A percentile compares a stretch with the other conserved stretches of the same genome.
Conservation (phyloP, 2,888 invertebrate species). For the Drosophila infuscata region DNA sequence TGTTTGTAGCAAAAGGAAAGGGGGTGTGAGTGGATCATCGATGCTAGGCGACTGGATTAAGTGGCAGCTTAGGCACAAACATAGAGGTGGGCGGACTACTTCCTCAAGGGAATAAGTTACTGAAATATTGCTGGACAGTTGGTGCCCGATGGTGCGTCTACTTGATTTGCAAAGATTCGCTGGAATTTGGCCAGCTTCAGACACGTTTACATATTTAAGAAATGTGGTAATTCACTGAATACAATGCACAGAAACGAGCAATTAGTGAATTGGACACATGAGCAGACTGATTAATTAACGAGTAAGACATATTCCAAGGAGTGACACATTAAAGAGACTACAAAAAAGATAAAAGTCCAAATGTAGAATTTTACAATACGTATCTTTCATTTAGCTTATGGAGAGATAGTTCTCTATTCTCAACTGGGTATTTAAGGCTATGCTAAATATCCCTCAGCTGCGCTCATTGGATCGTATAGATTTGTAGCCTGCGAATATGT, state of each 20-base stretch:
- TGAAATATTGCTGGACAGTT: constrained; percentile 58
- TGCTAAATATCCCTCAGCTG: constrained; percentile 1
- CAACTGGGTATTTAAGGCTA: neutral
- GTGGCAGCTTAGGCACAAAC: constrained; percentile 68
- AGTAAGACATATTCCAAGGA: neutral
- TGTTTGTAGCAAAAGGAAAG: neutral
- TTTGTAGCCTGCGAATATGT: constrained; percentile 27
- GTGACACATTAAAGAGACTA: neutral
- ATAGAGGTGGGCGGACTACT: constrained; percentile 25
- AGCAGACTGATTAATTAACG: constrained; percentile 5
- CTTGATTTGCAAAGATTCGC: constrained; percentile 59
- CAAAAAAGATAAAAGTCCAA: neutral
- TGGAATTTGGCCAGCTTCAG: constrained; percentile 33
- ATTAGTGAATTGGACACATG: neutral
- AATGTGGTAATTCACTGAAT: constrained; percentile 15
- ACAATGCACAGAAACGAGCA: neutral
- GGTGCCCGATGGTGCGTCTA: constrained; percentile 64
- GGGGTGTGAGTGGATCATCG: neutral
- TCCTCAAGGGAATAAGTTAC: constrained; percentile 47
- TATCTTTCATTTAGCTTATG: neutral
- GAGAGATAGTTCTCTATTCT: neutral
- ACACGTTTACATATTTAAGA: constrained; percentile 32
- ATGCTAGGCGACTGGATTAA: constrained; percentile 72
- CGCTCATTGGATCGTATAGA: constrained; percentile 11
- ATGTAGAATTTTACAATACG: neutral